Evolutionary conservation across 2,888 invertebrate species (phyloP).

Genomic region (Fissipunctia ypsillon): DNA sequence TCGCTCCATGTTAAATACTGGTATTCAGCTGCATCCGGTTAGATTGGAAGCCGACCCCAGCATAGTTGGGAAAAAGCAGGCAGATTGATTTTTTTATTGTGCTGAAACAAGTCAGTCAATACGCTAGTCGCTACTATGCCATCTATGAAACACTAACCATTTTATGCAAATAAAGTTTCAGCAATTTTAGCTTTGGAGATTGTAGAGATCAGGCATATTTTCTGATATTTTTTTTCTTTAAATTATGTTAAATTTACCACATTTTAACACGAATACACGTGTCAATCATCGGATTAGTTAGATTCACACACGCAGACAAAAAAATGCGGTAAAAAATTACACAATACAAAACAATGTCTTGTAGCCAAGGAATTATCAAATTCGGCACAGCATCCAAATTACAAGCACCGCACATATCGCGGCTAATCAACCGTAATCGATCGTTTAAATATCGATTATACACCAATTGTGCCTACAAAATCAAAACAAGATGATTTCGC

Average conservation of each 20-base stretch:
- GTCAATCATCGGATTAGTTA: constrained; percentile 21
- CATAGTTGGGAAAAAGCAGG: no score
- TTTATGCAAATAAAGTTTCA: not conserved
- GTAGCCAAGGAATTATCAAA: constrained; percentile 67
- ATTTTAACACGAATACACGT: constrained; percentile 20
- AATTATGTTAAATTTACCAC: not conserved
- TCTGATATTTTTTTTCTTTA: not conserved
- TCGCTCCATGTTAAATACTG: no score
- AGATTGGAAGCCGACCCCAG: no score
- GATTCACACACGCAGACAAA: constrained; percentile 26
- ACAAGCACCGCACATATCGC: constrained; percentile 72
- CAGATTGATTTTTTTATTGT: no score
- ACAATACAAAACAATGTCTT: constrained; percentile 36
- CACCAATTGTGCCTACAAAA: constrained; percentile 78
- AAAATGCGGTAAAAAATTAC: constrained; percentile 42
- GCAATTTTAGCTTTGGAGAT: not conserved
- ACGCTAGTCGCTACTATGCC: not conserved
- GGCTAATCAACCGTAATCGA: constrained; percentile 68
- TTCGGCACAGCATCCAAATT: constrained; percentile 72
- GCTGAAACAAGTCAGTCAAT: not conserved
- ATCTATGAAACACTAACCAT: not conserved
- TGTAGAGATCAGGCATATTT: not conserved
- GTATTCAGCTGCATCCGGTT: no score
- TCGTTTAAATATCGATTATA: constrained; percentile 78
- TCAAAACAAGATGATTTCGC: constrained; percentile 82